Evolutionary conservation across 2,113 vertebrate species (phyloP).

Genomic region (Conger conger): DNA sequence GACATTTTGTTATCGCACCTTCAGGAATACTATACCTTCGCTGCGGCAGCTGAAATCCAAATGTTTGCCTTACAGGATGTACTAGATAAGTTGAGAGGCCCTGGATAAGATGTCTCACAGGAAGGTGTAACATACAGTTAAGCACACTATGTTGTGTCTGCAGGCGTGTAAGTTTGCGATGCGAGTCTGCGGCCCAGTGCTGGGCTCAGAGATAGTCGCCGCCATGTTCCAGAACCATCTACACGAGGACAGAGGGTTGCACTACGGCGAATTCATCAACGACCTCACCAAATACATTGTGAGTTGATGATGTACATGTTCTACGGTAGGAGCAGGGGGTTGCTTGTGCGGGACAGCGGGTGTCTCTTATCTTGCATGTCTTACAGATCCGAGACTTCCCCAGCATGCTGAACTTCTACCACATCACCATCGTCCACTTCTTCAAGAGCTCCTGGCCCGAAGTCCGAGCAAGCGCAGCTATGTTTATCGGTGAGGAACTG

Average conservation of each 20-base stretch:
- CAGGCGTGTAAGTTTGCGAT: constrained; percentile 89
- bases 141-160: neutral
- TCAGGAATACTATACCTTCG: neutral
- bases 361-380: neutral
- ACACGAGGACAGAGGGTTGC: constrained; percentile 76
- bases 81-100: neutral
- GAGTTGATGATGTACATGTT: constrained; percentile 41
- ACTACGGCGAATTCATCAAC: constrained; percentile 91
- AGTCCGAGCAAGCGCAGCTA: constrained; percentile 81
- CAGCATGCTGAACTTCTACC: constrained; percentile 80
- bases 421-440: constrained; percentile 84
- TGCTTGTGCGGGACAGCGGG: neutral
- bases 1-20: neutral
- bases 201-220: constrained; percentile 79
- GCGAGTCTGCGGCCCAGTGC: constrained; percentile 78
- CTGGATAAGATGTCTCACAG: neutral
- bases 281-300: constrained; percentile 87
- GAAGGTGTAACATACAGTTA: neutral
- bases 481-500: constrained; percentile 77
- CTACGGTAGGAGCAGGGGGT: too few species aligned
- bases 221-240: constrained; percentile 85
- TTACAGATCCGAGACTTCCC: constrained; percentile 84
- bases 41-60: neutral
- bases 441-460: constrained; percentile 90
- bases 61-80: neutral